A percentile compares a stretch with the other conserved stretches of the same genome.
These are phyloP conservation scores for Deroptyus accipitrinus DNA, from an alignment of 2,113 vertebrate genomes.

Conservation along the genomic window DNA sequence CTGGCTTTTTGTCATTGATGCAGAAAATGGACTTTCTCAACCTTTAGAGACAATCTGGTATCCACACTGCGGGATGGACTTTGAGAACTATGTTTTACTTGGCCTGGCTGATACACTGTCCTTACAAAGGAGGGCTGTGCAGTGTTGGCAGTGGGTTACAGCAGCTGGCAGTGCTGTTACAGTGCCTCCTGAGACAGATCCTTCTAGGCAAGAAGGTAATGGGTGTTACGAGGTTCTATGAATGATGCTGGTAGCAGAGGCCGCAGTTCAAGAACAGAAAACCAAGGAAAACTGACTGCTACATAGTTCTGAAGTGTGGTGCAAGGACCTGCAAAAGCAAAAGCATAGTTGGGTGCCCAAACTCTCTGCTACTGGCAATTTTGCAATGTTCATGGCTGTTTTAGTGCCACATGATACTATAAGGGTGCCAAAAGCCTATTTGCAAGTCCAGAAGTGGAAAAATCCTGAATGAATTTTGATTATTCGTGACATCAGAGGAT, in stretches of 20 bases:
- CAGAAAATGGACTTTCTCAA: slow-evolving; percentile 47
- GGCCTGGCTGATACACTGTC: neutral
- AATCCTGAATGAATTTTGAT: neutral
- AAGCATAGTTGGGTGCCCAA: neutral
- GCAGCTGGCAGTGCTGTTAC: neutral
- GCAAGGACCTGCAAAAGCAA: neutral
- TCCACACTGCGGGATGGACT: neutral
- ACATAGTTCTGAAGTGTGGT: neutral
- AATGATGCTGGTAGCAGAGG: neutral
- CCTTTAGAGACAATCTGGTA: neutral
- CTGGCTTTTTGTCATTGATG: slow-evolving; percentile 24
- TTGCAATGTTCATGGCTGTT: neutral
- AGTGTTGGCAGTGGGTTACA: neutral
- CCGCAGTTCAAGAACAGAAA: neutral
- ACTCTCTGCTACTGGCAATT: neutral
- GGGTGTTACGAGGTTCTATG: neutral
- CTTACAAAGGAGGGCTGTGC: neutral
- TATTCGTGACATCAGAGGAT: neutral
- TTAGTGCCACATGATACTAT: neutral
- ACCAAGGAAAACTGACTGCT: neutral
- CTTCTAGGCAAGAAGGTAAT: neutral
- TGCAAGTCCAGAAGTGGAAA: neutral
- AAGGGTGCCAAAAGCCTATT: neutral
- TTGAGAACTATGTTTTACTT: neutral
- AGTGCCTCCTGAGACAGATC: neutral